These are phyloP conservation scores for Gerris buenoi DNA, from an alignment of 1,140 invertebrate genomes.

Conservation along the genomic window DNA sequence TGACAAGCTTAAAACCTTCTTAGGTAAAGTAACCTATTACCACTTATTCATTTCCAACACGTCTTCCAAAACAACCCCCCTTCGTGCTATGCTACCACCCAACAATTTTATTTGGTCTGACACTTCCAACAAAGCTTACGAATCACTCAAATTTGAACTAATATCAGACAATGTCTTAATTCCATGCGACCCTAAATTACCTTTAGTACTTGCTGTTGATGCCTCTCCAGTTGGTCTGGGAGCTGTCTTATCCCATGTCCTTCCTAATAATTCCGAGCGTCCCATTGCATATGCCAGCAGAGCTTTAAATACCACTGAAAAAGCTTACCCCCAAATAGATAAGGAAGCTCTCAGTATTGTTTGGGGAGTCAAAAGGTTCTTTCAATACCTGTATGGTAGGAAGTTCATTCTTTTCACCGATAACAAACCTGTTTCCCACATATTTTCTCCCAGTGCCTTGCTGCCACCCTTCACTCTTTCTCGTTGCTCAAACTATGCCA, in stretches of 20 bases:
- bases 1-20: background rate
- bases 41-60: background rate
- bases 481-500: background rate
- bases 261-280: background rate
- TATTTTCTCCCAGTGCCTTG: slow-evolving; percentile 27
- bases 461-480: background rate
- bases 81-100: background rate
- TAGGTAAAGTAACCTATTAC: background rate
- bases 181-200: background rate
- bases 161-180: background rate
- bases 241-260: background rate
- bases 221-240: background rate
- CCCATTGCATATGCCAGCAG: background rate
- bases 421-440: slow-evolving; percentile 33
- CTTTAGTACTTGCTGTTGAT: background rate
- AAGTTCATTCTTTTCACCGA: slow-evolving; percentile 3
- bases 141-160: background rate
- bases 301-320: slow-evolving; percentile 20
- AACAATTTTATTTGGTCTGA: background rate
- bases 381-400: slow-evolving; percentile 36
- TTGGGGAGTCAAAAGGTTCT: slow-evolving; percentile 36
- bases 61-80: background rate
- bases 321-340: slow-evolving; percentile 36
- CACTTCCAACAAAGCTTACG: background rate
- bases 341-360: slow-evolving; percentile 37